A percentile compares a stretch with the other conserved stretches of the same genome.
phyloP scores from a whole-genome alignment of 2,113 vertebrate species.

The Clarias batrachus region DNA sequence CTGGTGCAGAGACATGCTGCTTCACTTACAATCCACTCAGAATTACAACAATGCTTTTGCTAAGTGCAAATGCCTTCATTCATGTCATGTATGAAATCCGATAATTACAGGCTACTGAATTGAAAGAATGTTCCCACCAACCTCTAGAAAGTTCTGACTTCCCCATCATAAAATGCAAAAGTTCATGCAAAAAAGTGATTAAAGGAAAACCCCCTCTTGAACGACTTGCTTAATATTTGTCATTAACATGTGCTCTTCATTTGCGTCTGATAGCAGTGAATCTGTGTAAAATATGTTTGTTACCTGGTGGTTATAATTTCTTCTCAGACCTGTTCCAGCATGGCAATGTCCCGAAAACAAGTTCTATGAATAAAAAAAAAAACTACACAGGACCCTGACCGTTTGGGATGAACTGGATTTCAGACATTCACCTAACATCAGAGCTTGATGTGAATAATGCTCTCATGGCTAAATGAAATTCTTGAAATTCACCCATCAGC shows the following conservation, averaged over 20 bases:
- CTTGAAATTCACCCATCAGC: too few relatives aligned
- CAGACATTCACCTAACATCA: too few relatives aligned
- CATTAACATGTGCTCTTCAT: neutral
- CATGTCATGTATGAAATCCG: neutral
- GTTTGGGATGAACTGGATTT: too few relatives aligned
- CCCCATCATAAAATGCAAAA: neutral
- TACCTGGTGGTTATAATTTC: neutral
- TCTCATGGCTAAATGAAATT: too few relatives aligned
- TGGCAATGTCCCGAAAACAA: neutral
- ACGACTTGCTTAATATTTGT: neutral
- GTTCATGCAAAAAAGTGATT: neutral
- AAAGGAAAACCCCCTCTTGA: neutral
- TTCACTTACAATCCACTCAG: neutral
- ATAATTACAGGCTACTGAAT: neutral
- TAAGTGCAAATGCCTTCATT: neutral
- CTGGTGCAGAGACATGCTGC: neutral
- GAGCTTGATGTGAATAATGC: too few relatives aligned
- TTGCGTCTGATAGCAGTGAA: neutral
- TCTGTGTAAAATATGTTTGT: neutral
- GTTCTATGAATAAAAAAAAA: too few relatives aligned
- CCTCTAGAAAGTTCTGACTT: neutral
- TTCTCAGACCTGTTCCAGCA: neutral
- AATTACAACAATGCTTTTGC: neutral
- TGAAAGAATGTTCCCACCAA: neutral
- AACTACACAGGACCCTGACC: too few relatives aligned